phyloP scores from a whole-genome alignment of 2,888 invertebrate species.

The Capitulum mitella region DNA sequence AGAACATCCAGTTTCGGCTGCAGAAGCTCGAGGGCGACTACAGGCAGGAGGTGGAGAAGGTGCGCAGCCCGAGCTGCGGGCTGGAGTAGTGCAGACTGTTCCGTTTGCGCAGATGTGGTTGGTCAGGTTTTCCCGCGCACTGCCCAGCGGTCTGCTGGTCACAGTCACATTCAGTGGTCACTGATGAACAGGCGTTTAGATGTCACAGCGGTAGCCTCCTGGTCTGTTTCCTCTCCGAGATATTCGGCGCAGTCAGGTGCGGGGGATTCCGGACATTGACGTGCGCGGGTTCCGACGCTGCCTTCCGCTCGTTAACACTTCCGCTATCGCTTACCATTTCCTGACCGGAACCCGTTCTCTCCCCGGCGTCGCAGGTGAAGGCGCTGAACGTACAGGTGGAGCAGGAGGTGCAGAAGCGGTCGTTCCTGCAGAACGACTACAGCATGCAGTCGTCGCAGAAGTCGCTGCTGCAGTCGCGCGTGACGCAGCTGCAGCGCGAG shows the following conservation, averaged over 20 bases:
- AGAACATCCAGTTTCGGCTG: conserved; percentile 79
- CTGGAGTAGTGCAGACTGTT: not conserved
- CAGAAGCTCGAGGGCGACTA: conserved; percentile 88
- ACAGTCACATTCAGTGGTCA: too few relatives aligned
- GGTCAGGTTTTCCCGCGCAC: too few relatives aligned
- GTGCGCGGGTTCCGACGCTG: too few relatives aligned
- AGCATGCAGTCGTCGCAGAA: conserved; percentile 52
- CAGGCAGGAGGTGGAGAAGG: conserved; percentile 77
- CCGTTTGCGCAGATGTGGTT: conserved; percentile 3
- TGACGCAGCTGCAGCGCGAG: conserved; percentile 63
- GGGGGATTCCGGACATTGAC: too few relatives aligned
- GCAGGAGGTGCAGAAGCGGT: conserved; percentile 81
- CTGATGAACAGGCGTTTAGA: too few relatives aligned
- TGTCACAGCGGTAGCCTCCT: too few relatives aligned
- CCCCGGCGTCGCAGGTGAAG: conserved; percentile 60
- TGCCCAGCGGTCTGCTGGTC: too few relatives aligned
- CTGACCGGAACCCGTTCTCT: too few relatives aligned
- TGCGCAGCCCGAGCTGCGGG: conserved; percentile 41
- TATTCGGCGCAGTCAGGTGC: too few relatives aligned
- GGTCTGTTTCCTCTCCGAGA: too few relatives aligned
- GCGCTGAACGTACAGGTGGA: conserved; percentile 78
- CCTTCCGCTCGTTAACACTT: too few relatives aligned
- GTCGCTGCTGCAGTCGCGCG: conserved; percentile 61
- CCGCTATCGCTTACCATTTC: too few relatives aligned
- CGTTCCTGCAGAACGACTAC: conserved; percentile 72